Evolutionary conservation across 2,113 vertebrate species (phyloP).

Genomic region (Malurus alboscapulatus): DNA sequence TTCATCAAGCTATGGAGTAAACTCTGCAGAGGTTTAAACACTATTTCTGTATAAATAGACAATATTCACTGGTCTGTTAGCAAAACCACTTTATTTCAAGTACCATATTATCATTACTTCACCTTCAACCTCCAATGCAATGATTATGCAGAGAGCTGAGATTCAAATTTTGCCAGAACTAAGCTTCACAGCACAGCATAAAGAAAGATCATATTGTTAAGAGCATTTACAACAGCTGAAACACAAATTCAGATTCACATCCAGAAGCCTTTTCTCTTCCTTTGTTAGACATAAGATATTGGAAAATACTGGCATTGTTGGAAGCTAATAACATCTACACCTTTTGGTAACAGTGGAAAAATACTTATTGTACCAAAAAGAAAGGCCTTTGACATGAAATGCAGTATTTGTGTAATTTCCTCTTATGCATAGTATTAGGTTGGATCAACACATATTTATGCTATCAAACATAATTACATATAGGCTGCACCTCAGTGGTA

Average conservation of each 20-base stretch:
- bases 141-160: neutral
- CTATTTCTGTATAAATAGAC: neutral
- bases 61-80: neutral
- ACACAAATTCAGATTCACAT: neutral
- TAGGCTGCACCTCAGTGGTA: neutral
- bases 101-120: neutral
- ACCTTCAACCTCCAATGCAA: neutral
- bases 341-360: neutral
- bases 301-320: neutral
- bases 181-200: neutral
- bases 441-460: neutral
- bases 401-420: neutral
- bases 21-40: neutral
- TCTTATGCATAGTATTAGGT: neutral
- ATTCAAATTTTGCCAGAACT: neutral
- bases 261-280: neutral
- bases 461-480: neutral
- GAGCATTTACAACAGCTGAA: neutral
- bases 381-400: neutral
- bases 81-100: constrained; percentile 22
- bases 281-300: neutral
- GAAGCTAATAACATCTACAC: neutral
- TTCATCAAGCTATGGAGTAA: neutral
- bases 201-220: neutral
- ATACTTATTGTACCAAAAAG: neutral